These are phyloP conservation scores for Harmothoe impar DNA, from an alignment of 2,888 invertebrate genomes.

Conservation along the genomic window DNA sequence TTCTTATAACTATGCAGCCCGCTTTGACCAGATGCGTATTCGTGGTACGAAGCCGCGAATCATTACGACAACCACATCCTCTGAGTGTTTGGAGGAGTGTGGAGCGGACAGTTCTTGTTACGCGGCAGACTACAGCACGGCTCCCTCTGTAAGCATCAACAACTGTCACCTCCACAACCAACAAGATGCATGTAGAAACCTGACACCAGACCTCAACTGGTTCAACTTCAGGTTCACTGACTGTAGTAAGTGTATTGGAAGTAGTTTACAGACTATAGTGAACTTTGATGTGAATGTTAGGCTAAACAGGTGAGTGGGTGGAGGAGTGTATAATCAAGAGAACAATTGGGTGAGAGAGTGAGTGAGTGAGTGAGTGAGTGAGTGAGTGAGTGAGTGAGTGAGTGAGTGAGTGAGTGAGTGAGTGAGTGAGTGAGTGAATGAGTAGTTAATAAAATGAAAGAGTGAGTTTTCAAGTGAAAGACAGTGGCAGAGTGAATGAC, in stretches of 20 bases:
- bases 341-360: too few species aligned
- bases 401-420: too few species aligned
- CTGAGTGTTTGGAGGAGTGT: constrained; percentile 13
- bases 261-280: too few species aligned
- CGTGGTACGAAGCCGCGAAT: neutral
- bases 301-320: too few species aligned
- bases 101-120: neutral
- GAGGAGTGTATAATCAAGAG: too few species aligned
- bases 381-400: too few species aligned
- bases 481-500: too few species aligned
- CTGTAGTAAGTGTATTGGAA: constrained; percentile 22
- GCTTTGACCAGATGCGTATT: constrained; percentile 37
- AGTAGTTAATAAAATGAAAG: too few species aligned
- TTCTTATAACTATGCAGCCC: neutral
- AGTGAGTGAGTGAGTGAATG: too few species aligned
- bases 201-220: constrained; percentile 37
- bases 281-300: neutral
- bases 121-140: neutral
- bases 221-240: constrained; percentile 44
- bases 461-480: too few species aligned
- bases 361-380: too few species aligned
- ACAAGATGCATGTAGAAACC: constrained; percentile 28
- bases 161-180: constrained; percentile 46
- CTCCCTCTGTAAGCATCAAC: constrained; percentile 27
- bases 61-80: neutral